Evolutionary conservation across 2,113 vertebrate species (phyloP).

Genomic region (Ceratotherium simum): DNA sequence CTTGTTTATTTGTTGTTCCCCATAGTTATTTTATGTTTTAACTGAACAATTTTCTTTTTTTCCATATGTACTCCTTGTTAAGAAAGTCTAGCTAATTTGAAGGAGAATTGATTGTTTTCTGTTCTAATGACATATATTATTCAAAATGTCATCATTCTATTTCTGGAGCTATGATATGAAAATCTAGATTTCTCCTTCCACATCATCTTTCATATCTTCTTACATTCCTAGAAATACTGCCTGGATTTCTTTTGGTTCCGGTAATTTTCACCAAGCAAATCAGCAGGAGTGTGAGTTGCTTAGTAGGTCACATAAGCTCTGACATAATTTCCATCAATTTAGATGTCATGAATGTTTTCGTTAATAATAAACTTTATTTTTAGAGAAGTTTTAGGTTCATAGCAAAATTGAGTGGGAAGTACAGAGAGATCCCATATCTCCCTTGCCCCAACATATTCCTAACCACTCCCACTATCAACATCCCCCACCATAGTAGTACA

Average conservation of each 20-base stretch:
- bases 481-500: neutral
- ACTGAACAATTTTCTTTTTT: neutral
- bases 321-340: neutral
- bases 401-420: neutral
- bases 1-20: neutral
- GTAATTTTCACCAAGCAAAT: neutral
- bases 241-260: neutral
- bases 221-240: neutral
- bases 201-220: neutral
- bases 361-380: neutral
- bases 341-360: neutral
- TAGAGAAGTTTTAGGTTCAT: neutral
- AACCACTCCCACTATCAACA: no score
- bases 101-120: neutral
- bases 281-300: neutral
- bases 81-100: neutral
- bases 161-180: neutral
- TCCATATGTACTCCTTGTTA: neutral
- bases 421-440: neutral
- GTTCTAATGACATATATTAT: neutral
- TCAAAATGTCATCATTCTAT: neutral
- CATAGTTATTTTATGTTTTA: neutral
- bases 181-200: neutral
- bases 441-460: neutral
- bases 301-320: neutral